Percentiles rank a stretch among this genome's conserved stretches.
Evolutionary conservation across 2,888 invertebrate genomes (phyloP).

Genomic region (Acronicta alni): DNA sequence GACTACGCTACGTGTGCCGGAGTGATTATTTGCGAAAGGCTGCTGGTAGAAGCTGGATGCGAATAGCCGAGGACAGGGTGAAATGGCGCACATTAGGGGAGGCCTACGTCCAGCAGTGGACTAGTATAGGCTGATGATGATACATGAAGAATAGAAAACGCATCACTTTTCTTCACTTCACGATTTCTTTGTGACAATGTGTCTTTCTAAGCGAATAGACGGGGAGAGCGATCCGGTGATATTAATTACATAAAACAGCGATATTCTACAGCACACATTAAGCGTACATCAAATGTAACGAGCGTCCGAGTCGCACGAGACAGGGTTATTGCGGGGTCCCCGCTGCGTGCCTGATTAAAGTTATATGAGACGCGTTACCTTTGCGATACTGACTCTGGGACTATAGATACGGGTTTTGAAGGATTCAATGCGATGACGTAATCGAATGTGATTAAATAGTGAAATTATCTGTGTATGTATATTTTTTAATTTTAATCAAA

Average conservation of each 20-base stretch:
- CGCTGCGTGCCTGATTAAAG: slow-evolving; percentile 48
- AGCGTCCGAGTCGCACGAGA: slow-evolving; percentile 21
- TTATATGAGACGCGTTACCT: slow-evolving; percentile 22
- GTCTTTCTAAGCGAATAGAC: slow-evolving; percentile 21
- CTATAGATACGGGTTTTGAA: slow-evolving; percentile 47
- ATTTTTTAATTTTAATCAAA: too few relatives aligned
- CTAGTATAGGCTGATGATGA: too few relatives aligned
- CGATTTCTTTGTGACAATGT: background rate
- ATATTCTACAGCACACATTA: slow-evolving; percentile 35
- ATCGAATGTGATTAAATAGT: slow-evolving; percentile 26
- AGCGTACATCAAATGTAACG: slow-evolving; percentile 39
- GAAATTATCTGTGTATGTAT: too few relatives aligned
- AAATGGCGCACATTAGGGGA: too few relatives aligned
- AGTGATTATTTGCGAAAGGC: too few relatives aligned
- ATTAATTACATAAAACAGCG: slow-evolving; percentile 38
- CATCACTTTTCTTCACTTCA: background rate
- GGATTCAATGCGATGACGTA: slow-evolving; percentile 42
- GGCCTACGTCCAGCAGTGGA: too few relatives aligned
- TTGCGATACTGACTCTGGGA: slow-evolving; percentile 33
- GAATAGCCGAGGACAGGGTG: too few relatives aligned
- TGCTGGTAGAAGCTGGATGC: too few relatives aligned
- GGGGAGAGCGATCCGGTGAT: slow-evolving; percentile 16
- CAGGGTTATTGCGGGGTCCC: slow-evolving; percentile 44
- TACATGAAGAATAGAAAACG: too few relatives aligned
- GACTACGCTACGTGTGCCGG: too few relatives aligned